Evolutionary conservation across 2,888 invertebrate genomes (phyloP), one percentile per base, ranked within the genome.

Genomic region (Pelosia muscerda): DNA sequence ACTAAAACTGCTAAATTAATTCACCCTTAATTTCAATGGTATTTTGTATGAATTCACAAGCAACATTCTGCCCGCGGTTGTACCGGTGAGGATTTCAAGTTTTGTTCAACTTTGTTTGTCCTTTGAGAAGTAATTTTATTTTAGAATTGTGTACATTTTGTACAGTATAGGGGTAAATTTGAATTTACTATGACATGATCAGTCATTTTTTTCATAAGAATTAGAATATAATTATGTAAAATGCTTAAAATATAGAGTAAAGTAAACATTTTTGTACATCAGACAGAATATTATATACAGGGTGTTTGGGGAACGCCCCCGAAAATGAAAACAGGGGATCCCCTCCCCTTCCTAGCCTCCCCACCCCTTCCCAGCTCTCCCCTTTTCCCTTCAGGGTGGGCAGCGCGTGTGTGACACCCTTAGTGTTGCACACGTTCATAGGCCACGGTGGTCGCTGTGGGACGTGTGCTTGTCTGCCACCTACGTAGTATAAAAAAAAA

Each of bases 41-140:
- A 25, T 25, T 66, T 55, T 56, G 42, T 61, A 22, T n/a, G 28
- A 49, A 54, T 49, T 26, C 22, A 54, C 28, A 61, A 55, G 38
- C 10, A 42, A 38, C 54, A 55, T 42, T 61, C 42, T 23, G 25
- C 53, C 28, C 23, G 28, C 58, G 31, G 61, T 28, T 19, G 19
- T 42, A 61, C 22, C 26, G 62, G 13, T 23, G 28, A n/a, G 15
- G 49, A 57, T 61, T 57, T 42, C 49, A 58, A 56, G 67, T 67
- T 63, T 63, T 49, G 53, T 34, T 13, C 25, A 67, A 63, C 34
- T 53, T 67, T 67, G 15, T 57, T 31, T 4, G 26, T 55, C 65
- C 28, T 60, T 65, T 54, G 38, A 54, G 34, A 60, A 65, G 54
- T 38, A 54, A 60, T 60, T 60, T n/a, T 59, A 26, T 57, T 58